Conservation (phyloP, 1,140 invertebrate genomes). For the Alviniconcha marisindica region DNA sequence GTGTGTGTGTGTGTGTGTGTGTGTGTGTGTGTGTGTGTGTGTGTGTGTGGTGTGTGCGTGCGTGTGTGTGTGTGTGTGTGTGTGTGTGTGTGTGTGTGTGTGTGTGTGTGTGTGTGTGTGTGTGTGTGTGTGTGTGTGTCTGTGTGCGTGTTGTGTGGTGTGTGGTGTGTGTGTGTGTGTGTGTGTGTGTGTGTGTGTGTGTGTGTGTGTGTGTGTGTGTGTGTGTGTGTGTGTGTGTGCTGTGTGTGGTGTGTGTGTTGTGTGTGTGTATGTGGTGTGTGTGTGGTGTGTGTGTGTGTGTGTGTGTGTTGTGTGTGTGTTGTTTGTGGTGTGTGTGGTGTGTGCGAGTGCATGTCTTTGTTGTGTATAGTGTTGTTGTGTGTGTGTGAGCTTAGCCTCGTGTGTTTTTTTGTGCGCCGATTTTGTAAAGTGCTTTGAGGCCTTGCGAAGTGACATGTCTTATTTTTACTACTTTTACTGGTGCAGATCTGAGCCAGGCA, state of each 20-base stretch:
- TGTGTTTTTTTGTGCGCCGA: too few relatives aligned
- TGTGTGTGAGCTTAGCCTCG: too few relatives aligned
- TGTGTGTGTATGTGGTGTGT: too few relatives aligned
- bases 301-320: neutral
- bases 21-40: too few relatives aligned
- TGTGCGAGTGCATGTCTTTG: too few relatives aligned
- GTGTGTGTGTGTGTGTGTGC: neutral
- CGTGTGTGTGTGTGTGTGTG: neutral
- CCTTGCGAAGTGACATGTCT: too few relatives aligned
- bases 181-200: neutral
- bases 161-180: neutral
- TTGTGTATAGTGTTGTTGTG: too few relatives aligned
- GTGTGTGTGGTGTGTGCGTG: neutral
- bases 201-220: neutral
- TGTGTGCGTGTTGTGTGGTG: neutral
- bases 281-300: neutral
- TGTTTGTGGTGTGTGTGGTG: neutral
- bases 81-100: slow-evolving; percentile 16
- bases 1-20: too few relatives aligned
- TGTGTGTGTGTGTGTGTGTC: neutral
- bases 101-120: slow-evolving; percentile 3
- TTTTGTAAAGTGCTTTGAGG: too few relatives aligned
- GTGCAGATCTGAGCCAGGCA: too few relatives aligned
- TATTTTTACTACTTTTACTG: too few relatives aligned
- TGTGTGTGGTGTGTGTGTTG: too few relatives aligned